Base-by-base conservation (phyloP, 2,113 vertebrate genomes). In the Oryzias woworae region DNA sequence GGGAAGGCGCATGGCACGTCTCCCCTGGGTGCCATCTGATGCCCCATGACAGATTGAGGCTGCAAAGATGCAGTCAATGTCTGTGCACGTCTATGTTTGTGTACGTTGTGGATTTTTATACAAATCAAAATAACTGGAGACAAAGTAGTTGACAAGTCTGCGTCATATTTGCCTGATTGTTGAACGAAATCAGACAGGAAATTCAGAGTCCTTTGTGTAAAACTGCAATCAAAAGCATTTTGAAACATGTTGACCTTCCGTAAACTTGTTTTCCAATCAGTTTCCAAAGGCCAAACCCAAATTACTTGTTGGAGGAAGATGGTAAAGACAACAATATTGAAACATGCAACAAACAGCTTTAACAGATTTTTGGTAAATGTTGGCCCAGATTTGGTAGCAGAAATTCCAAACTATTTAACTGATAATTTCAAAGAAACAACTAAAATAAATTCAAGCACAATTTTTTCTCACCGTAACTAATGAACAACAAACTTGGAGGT, bases 31-130 rank as follows among this genome's bases (percentile, higher is more conserved):
- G 23, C 65, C 66, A 66, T 65, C 75, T 89, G 87, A 91, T 87
- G 75, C 73, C 86, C 80, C 69, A 50, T 88, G 88, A 91, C 89
- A 91, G 87, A 91, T 87, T 91, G 80, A 87, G 87, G 88, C 82
- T 91, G 85, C 54, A 59, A 64, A 43, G 58, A 62, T 58, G 73
- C 43, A 53, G 73, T 73, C 18, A 50, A 14, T 6, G 18, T 71
- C 57, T 75, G 43, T 22, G 15, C 69, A n/a, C 59, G 49, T 67
- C 18, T 48, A 24, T 67, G 53, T 43, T 2, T 49, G 31, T 65
- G 45, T 31, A 31, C 50, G 26, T 56, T 22, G 0, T 41, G 46
- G 75, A 51, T 42, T 53, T 20, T 53, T 65, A 15, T 43, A 58
- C 62, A 70, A 55, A 80, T 83, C 58, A 68, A 3, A 82, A 53